Evolutionary conservation across 1,140 invertebrate genomes (phyloP).

Genomic region (Drosophila orosa): DNA sequence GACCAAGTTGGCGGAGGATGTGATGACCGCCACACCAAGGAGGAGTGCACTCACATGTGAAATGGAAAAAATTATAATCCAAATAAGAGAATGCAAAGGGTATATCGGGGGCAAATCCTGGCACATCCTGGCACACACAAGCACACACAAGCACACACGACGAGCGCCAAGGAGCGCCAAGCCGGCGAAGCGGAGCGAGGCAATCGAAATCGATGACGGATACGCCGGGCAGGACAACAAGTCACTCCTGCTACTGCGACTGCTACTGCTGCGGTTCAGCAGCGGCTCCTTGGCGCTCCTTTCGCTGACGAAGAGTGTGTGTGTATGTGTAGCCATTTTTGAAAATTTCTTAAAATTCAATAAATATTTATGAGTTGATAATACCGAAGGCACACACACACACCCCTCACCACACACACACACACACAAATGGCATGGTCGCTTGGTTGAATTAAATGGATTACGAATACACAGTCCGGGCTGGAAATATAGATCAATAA

Average conservation of each 20-base stretch:
- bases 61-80: constrained; percentile 83
- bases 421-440: constrained; percentile 53
- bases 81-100: constrained; percentile 77
- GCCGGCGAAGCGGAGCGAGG: constrained; percentile 31
- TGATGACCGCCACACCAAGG: constrained; percentile 47
- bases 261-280: constrained; percentile 18
- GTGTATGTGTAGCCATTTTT: constrained; percentile 53
- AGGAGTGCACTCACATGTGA: constrained; percentile 80
- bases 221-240: constrained; percentile 52
- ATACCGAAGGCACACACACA: constrained; percentile 57
- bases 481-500: neutral
- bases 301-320: neutral
- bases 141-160: neutral
- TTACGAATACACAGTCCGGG: constrained; percentile 57
- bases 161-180: constrained; percentile 16
- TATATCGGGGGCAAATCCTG: constrained; percentile 1
- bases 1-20: constrained; percentile 25
- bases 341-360: constrained; percentile 83
- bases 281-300: constrained; percentile 5
- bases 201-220: constrained; percentile 56
- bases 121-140: neutral
- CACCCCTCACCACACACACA: constrained; percentile 22
- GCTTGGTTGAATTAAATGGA: constrained; percentile 80
- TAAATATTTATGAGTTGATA: constrained; percentile 84
- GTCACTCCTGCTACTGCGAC: constrained; percentile 37